Base-by-base conservation (phyloP, 2,888 invertebrate genomes). In the Punctoribates punctum region DNA sequence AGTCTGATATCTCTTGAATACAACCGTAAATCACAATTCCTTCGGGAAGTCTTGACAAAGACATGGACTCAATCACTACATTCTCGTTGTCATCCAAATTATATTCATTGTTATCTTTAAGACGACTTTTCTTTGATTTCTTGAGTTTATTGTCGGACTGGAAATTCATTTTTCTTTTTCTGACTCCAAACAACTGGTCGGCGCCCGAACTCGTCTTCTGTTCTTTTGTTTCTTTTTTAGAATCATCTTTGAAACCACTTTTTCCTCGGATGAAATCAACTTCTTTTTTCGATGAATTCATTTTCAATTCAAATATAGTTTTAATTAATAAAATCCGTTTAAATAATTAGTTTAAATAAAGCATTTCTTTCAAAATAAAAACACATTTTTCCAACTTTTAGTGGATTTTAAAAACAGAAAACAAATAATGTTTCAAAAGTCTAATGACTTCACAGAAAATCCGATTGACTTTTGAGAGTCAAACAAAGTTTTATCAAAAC, bases 1-100 rank as follows among this genome's bases (percentile, higher is more conserved):
- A 77, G 51, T 77, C 75, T 38, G 46, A 29, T 42, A 77, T 73
- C 65, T 77, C 73, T 38, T 67, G 29, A 73, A 77, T 72, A 60
- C 75, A 77, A 23, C 75, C 77, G 25, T 54, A 73, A 20, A 76
- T 57, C 9, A 60, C 34, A 8, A 51, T 46, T 73, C 57, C 57
- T 60, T 76, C 76, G 11, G 73, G 46, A 8, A 76, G 29, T 60
- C 57, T 15, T 23, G 57, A 27, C 46, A 76, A 73, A 11, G 76
- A 73, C 73, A 77, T 76, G 9, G 73, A 27, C 29, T 75, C 75
- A 20, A 73, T 73, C 17, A 42, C 46, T 1, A 73, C 62, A n/a
- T 73, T 75, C 9, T 65, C 51, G 9, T 29, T 1, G 25, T 73
- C 42, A 23, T 17, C 38, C 17, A 20, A 5, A n/a, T 2, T 23